Conservation (phyloP, 2,888 invertebrate species). For the Drosophila merina region DNA sequence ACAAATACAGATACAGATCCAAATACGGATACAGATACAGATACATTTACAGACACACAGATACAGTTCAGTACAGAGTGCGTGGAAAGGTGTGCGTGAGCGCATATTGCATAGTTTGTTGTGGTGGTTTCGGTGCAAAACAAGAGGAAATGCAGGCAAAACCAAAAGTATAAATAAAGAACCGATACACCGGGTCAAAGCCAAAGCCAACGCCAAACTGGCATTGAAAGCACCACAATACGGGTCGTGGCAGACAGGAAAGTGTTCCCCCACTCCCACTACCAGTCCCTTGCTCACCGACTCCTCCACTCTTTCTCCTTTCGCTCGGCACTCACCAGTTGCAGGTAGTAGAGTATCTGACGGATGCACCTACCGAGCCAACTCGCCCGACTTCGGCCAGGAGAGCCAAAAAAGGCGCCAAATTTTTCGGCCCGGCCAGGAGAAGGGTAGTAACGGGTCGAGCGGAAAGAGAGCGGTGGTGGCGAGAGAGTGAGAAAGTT, state of each 20-base stretch:
- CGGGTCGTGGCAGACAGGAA: slow-evolving; percentile 37
- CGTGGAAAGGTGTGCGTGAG: slow-evolving; percentile 18
- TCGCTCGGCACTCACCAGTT: slow-evolving; percentile 27
- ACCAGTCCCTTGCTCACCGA: background rate
- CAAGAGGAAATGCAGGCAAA: slow-evolving; percentile 13
- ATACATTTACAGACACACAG: background rate
- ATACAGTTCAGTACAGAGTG: background rate
- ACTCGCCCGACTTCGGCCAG: background rate
- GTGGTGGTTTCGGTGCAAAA: slow-evolving; percentile 33
- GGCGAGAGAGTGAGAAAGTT: slow-evolving; percentile 11
- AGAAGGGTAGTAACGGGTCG: slow-evolving; percentile 29
- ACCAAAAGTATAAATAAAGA: slow-evolving; percentile 20
- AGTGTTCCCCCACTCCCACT: slow-evolving; percentile 4
- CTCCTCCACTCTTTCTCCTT: slow-evolving; percentile 1
- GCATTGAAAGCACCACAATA: slow-evolving; percentile 14
- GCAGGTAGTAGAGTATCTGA: slow-evolving; percentile 35
- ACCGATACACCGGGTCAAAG: slow-evolving; percentile 44
- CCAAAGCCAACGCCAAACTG: slow-evolving; percentile 56
- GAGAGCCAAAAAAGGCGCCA: slow-evolving; percentile 68
- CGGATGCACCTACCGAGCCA: slow-evolving; percentile 27
- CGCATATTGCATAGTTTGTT: slow-evolving; percentile 36
- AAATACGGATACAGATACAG: slow-evolving; percentile 22
- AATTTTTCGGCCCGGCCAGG: slow-evolving; percentile 26
- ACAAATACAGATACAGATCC: slow-evolving; percentile 11
- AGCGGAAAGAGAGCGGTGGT: background rate